A percentile compares a stretch with the other conserved stretches of the same genome.
Conservation (phyloP, 2,113 vertebrate species). For the Nicator chloris region DNA sequence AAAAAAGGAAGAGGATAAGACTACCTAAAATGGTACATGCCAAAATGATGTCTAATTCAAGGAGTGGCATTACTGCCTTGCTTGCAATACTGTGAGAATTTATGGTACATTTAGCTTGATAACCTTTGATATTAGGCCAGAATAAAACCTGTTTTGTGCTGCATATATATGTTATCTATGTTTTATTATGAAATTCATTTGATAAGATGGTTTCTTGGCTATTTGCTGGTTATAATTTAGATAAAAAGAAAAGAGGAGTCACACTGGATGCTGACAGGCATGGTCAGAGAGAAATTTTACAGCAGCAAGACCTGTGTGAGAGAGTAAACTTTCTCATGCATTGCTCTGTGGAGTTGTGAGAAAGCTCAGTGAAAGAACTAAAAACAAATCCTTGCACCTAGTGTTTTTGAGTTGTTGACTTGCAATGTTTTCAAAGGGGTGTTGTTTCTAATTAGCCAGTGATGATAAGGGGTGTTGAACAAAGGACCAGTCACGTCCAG, state of each 20-base stretch:
- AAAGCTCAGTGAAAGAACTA: no score
- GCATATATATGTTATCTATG: neutral
- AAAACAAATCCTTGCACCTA: no score
- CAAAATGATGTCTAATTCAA: neutral
- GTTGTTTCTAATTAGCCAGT: no score
- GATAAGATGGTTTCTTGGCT: neutral
- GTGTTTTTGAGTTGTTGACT: no score
- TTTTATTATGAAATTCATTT: neutral
- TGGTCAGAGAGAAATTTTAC: no score
- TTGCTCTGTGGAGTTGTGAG: no score
- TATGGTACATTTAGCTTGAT: neutral
- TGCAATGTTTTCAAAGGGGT: no score
- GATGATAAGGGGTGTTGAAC: no score
- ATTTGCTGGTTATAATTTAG: neutral
- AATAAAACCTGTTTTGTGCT: neutral
- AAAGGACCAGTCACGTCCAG: no score
- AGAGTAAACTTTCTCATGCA: no score
- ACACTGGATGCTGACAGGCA: no score
- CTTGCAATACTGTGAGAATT: neutral
- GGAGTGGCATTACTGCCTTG: neutral
- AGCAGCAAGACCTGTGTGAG: no score
- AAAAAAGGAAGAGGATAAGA: neutral
- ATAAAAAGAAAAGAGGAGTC: neutral
- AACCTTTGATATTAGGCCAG: neutral
- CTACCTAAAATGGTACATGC: neutral